phyloP scores from a whole-genome alignment of 2,113 vertebrate species.

The Thamnophis sirtalis region DNA sequence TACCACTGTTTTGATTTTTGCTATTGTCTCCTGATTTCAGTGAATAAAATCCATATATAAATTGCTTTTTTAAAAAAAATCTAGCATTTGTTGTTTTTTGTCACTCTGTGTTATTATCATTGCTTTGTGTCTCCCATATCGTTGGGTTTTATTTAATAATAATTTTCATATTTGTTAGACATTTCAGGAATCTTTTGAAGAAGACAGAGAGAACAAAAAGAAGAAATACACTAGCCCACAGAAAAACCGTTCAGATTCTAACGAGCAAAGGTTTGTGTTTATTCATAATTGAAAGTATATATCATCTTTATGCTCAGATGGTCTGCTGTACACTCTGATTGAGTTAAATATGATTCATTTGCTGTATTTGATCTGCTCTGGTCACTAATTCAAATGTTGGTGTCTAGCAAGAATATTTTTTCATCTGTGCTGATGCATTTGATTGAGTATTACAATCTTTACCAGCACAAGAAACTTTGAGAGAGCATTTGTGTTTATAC shows the following conservation, averaged over 20 bases:
- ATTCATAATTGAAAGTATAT: conserved; percentile 20
- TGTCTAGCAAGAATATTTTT: background rate
- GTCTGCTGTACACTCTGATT: conserved; percentile 1
- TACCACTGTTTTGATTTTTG: background rate
- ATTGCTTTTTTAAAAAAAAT: background rate
- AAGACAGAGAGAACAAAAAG: conserved; percentile 85
- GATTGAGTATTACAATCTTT: background rate
- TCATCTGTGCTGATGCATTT: background rate
- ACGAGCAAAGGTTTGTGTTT: conserved; percentile 83
- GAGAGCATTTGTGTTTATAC: background rate
- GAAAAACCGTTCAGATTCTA: conserved; percentile 84
- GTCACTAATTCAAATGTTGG: background rate
- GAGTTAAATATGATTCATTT: background rate
- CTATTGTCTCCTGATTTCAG: background rate
- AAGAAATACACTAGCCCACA: conserved; percentile 88
- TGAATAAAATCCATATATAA: background rate
- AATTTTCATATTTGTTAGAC: conserved; percentile 56
- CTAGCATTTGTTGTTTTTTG: background rate
- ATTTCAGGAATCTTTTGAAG: conserved; percentile 81
- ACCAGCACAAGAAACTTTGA: background rate
- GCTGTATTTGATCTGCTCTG: background rate
- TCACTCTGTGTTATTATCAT: background rate
- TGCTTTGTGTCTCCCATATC: background rate
- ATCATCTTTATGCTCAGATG: background rate
- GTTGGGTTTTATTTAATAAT: background rate